Base-by-base conservation (phyloP, 2,888 invertebrate species). In the Limnephilus auricula region DNA sequence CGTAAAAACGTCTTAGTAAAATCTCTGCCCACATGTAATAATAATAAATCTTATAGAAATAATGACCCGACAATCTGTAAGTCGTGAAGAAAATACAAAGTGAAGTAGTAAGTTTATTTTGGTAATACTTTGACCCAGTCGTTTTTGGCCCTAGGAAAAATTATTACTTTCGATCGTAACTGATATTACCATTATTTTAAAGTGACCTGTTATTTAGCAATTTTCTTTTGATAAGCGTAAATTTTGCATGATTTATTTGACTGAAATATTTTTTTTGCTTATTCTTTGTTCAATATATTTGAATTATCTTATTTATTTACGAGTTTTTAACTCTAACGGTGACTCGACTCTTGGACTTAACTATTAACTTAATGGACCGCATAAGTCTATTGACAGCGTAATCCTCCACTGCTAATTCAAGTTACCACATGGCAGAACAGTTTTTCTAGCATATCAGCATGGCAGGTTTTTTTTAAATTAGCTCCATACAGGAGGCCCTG, bases 41-140 rank as follows among this genome's bases (percentile, higher is more conserved):
- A 87, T 78, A 78, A 87, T 87, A 87, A 87, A 87, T 87, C 87
- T 87, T 32, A 32, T 65, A 32, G 40, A 87, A 87, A 65, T 87
- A 65, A 87, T 87, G 31, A 32, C 32, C 15, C 50, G 65, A 37
- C 84, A n/a, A 40, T 25, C 32, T 45, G 40, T 34, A 40, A 85
- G 84, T 30, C 87, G 65, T 31, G n/a, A 87, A 87, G 18, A 65
- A 50, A 87, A 87, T 87, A 50, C 18, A 85, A 45, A 85, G 65
- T 32, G 30, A 65, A 87, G 32, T 78, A 25, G 65, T 87, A 34
- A 31, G 18, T 87, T 87, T 87, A 30, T 50, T 50, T 37, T 45
- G 30, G n/a, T 40, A 85, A 45, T 30, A 37, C 45, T 85, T 40
- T 85, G 84, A 85, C 84, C 84, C 40, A 45, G 0, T 85, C 50